Percentiles rank a stretch among this genome's conserved stretches.
These are phyloP conservation scores for Sitodiplosis mosellana DNA, from an alignment of 1,140 invertebrate species.

Conservation along the genomic window DNA sequence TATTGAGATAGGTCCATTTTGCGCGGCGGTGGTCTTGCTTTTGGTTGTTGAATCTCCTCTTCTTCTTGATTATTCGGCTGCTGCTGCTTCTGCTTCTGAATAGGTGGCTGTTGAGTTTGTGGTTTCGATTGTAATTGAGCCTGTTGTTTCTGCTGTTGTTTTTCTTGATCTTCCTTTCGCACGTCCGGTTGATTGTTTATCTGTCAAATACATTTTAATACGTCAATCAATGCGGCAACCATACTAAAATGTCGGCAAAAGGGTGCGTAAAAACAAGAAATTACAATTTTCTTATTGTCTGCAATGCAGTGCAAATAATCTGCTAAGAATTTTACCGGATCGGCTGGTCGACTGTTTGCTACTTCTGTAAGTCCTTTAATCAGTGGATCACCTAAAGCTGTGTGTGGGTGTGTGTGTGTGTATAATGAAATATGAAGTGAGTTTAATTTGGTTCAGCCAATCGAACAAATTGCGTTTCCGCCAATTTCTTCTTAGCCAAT, in stretches of 20 bases:
- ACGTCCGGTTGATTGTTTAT: neutral
- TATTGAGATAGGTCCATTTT: no score
- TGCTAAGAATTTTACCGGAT: slow-evolving; percentile 65
- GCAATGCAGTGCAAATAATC: slow-evolving; percentile 60
- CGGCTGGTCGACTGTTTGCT: slow-evolving; percentile 55
- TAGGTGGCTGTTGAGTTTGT: neutral
- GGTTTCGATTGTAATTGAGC: no score
- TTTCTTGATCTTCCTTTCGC: neutral
- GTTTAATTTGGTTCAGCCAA: slow-evolving; percentile 3
- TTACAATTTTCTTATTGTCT: slow-evolving; percentile 22
- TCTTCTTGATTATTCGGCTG: neutral
- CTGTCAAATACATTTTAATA: neutral
- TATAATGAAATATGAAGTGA: slow-evolving; percentile 2
- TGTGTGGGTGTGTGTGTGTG: neutral
- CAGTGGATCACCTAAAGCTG: slow-evolving; percentile 68
- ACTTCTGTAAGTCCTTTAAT: slow-evolving; percentile 74
- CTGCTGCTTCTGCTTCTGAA: neutral
- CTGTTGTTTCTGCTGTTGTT: no score
- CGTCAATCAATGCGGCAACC: no score
- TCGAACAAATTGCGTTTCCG: neutral
- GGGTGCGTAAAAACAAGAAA: neutral
- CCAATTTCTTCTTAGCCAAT: slow-evolving; percentile 10
- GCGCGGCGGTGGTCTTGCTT: neutral
- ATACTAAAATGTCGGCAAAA: no score
- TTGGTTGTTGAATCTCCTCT: neutral